Percentiles rank a stretch among this genome's conserved stretches.
These are phyloP conservation scores for Araneus ventricosus DNA, from an alignment of 1,140 invertebrate genomes.

Conservation along the genomic window DNA sequence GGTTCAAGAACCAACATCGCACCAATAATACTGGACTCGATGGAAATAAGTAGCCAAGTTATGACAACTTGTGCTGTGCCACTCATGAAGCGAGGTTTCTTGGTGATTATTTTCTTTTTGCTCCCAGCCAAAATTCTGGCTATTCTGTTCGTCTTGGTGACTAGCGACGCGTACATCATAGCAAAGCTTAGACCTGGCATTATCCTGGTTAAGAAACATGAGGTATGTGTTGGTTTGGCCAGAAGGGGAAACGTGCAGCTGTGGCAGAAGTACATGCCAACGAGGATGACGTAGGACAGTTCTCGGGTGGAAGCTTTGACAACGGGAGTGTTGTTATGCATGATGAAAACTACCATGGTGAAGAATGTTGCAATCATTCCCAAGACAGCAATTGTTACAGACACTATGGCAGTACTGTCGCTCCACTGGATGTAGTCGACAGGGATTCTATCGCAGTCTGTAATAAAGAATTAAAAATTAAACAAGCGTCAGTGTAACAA, in stretches of 20 bases:
- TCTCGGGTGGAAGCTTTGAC: slow-evolving; percentile 86
- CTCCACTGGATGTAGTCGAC: slow-evolving; percentile 84
- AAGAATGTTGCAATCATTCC: slow-evolving; percentile 85
- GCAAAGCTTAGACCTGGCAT: slow-evolving; percentile 89
- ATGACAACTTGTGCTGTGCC: slow-evolving; percentile 85
- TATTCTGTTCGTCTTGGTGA: slow-evolving; percentile 93
- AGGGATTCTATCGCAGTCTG: slow-evolving; percentile 83
- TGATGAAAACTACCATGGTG: slow-evolving; percentile 84
- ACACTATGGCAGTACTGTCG: slow-evolving; percentile 83
- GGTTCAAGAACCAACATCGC: slow-evolving; percentile 87
- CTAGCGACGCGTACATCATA: slow-evolving; percentile 90
- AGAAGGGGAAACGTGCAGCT: slow-evolving; percentile 86
- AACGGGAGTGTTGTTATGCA: slow-evolving; percentile 86
- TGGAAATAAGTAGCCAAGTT: slow-evolving; percentile 84
- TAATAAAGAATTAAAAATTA: slow-evolving; percentile 24
- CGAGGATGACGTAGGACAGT: slow-evolving; percentile 86
- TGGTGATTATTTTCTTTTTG: slow-evolving; percentile 89
- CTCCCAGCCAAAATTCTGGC: slow-evolving; percentile 90
- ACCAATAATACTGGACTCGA: slow-evolving; percentile 86
- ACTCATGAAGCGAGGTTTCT: slow-evolving; percentile 86
- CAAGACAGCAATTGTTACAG: slow-evolving; percentile 83
- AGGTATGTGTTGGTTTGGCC: slow-evolving; percentile 85
- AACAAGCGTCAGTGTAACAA: not conserved
- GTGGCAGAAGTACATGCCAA: slow-evolving; percentile 84
- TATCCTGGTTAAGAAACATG: slow-evolving; percentile 85